A percentile compares a stretch with the other conserved stretches of the same genome.
phyloP scores from a whole-genome alignment of 2,797 vertebrate species.

The Poeciliopsis infans region DNA sequence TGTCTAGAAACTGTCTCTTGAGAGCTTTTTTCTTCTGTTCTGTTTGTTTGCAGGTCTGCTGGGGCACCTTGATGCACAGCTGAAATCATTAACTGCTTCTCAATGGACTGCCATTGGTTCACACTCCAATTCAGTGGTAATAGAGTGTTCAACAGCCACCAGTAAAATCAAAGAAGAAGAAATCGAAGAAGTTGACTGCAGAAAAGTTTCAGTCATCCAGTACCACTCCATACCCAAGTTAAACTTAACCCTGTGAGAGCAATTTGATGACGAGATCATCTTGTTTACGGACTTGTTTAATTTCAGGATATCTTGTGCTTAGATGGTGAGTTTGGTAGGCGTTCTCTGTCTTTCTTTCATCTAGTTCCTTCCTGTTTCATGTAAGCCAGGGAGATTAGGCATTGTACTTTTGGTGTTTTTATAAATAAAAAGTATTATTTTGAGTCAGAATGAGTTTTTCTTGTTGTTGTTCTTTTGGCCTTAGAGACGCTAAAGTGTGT shows the following conservation, averaged over 20 bases:
- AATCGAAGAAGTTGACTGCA: not conserved
- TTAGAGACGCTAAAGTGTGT: not conserved
- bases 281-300: not conserved
- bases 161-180: no score
- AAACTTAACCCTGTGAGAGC: not conserved
- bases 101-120: not conserved
- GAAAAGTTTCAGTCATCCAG: not conserved
- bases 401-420: not conserved
- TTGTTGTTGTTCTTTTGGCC: not conserved
- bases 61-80: not conserved
- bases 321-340: not conserved
- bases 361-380: not conserved
- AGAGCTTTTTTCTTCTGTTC: not conserved
- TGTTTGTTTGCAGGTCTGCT: not conserved
- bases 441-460: not conserved
- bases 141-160: no score
- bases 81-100: not conserved
- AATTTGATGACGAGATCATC: not conserved
- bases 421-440: not conserved
- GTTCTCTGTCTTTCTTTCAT: not conserved
- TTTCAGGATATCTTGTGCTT: not conserved
- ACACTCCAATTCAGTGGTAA: no score
- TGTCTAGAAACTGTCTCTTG: not conserved
- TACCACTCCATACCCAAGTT: not conserved
- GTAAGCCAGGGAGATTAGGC: not conserved